A percentile compares a stretch with the other conserved stretches of the same genome.
Evolutionary conservation across 2,888 invertebrate genomes (phyloP).

Genomic region (Nesidiocoris tenuis): DNA sequence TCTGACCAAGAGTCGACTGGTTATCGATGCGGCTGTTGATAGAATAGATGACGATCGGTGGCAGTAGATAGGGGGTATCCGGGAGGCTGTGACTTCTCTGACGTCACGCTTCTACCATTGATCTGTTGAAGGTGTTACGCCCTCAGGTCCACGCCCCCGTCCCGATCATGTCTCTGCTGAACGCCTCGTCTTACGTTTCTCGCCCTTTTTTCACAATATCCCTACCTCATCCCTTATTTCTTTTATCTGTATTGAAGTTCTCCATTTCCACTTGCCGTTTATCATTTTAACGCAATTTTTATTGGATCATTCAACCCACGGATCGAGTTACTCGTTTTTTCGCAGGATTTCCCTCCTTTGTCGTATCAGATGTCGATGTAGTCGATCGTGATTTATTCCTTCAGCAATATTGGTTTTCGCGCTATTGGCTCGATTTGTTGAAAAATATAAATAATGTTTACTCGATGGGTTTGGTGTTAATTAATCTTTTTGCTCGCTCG

Average conservation of each 20-base stretch:
- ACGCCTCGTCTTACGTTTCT: constrained; percentile 15
- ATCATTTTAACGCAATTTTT: not conserved
- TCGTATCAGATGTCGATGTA: too few relatives aligned
- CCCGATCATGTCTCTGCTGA: not conserved
- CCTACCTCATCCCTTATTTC: not conserved
- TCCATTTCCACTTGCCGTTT: not conserved
- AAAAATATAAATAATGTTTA: too few relatives aligned
- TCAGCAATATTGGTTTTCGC: too few relatives aligned
- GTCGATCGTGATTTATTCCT: too few relatives aligned
- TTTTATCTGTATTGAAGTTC: not conserved
- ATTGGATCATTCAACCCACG: not conserved
- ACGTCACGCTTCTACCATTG: constrained; percentile 28
- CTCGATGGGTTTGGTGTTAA: too few relatives aligned
- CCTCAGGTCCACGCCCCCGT: constrained; percentile 1
- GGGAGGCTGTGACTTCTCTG: constrained; percentile 35
- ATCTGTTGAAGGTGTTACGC: constrained; percentile 33
- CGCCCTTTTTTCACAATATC: not conserved
- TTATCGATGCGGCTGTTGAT: too few relatives aligned
- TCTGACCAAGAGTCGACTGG: too few relatives aligned
- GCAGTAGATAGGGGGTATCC: constrained; percentile 16
- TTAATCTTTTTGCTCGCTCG: too few relatives aligned
- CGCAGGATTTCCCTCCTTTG: too few relatives aligned
- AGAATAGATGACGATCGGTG: too few relatives aligned
- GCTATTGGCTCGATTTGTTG: too few relatives aligned
- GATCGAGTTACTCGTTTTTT: too few relatives aligned